Conservation (phyloP, 2,113 vertebrate species). For the Hemiprocne comata region DNA sequence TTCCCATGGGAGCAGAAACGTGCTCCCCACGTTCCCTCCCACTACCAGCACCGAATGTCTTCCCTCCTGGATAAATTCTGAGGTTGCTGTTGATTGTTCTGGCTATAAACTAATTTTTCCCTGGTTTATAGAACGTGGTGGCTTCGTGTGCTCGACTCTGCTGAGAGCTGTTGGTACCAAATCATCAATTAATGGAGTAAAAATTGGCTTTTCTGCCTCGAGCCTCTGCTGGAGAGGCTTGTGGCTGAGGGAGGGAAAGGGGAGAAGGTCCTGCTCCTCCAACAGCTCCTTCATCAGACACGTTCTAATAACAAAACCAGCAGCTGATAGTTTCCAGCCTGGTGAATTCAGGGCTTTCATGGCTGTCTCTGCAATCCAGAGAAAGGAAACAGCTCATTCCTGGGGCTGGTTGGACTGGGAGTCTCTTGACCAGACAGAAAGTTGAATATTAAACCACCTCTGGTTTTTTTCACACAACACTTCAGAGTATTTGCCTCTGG, state of each 20-base stretch:
- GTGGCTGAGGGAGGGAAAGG: not conserved
- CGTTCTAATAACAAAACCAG: not conserved
- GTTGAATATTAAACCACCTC: not conserved
- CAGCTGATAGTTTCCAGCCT: not conserved
- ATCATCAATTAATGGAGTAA: too few species aligned
- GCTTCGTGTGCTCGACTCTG: rapidly evolving
- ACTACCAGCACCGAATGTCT: too few species aligned
- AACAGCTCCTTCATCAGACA: not conserved
- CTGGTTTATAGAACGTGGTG: rapidly evolving
- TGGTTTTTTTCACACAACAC: not conserved
- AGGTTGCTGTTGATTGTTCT: too few species aligned
- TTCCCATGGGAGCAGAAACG: not conserved
- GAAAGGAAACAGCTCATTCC: not conserved
- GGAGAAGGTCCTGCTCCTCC: not conserved
- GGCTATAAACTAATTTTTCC: not conserved
- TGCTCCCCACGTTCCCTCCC: not conserved
- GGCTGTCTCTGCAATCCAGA: not conserved
- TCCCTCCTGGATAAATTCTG: too few species aligned
- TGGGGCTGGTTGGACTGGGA: too few species aligned
- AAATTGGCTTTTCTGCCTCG: not conserved
- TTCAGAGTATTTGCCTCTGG: not conserved
- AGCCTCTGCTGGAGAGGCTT: too few species aligned
- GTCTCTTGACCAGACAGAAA: not conserved
- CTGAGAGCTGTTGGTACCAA: too few species aligned
- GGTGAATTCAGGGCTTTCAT: not conserved